phyloP scores from a whole-genome alignment of 1,140 invertebrate species.

The Cyphomyrmex costatus region DNA sequence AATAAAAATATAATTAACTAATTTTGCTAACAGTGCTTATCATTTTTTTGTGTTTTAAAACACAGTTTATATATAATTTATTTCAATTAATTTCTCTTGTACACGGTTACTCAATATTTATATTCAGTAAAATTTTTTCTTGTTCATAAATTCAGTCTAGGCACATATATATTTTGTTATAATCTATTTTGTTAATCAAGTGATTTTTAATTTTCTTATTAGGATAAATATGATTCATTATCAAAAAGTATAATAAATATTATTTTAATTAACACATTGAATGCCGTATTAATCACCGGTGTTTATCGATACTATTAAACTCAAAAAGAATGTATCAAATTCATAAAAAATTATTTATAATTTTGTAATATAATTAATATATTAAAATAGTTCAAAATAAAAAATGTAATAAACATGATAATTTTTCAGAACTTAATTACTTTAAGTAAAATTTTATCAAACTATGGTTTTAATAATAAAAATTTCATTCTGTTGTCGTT shows the following conservation, averaged over 20 bases:
- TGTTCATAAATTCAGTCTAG: neutral
- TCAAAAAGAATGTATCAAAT: too few species aligned
- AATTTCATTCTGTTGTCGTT: too few species aligned
- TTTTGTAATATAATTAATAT: too few species aligned
- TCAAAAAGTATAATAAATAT: neutral
- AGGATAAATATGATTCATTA: neutral
- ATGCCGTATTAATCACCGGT: too few species aligned
- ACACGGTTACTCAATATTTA: neutral
- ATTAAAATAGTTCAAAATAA: too few species aligned
- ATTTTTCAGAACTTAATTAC: too few species aligned
- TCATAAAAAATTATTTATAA: too few species aligned
- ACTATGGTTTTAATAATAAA: too few species aligned
- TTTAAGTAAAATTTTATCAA: too few species aligned
- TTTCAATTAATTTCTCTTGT: neutral
- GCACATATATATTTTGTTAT: too few species aligned
- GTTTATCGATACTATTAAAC: too few species aligned
- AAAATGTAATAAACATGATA: too few species aligned
- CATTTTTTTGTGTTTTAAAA: neutral
- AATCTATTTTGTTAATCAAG: neutral
- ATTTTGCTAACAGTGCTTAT: neutral
- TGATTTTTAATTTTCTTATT: neutral
- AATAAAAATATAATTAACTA: conserved; percentile 16
- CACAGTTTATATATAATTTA: neutral
- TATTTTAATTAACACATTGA: neutral
- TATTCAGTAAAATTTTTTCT: neutral